Conservation (phyloP, 2,888 invertebrate genomes). For the Polymixis flavicincta region DNA sequence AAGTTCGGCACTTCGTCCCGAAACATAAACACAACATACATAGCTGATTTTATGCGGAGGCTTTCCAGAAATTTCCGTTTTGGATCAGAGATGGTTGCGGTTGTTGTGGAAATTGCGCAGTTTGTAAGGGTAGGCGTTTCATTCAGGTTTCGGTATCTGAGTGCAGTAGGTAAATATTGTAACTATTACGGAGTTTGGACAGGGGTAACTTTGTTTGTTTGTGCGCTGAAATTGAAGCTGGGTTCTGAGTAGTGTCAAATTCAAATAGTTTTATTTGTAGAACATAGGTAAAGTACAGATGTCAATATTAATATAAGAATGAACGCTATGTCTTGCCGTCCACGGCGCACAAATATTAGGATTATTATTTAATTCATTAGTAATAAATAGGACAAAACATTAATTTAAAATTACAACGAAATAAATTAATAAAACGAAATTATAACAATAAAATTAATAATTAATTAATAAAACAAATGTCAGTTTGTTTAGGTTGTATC, state of each 20-base stretch:
- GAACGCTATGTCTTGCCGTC: too few species aligned
- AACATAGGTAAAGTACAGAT: too few species aligned
- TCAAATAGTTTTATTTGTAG: too few species aligned
- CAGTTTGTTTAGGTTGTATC: not conserved
- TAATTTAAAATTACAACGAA: too few species aligned
- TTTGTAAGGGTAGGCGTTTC: conserved; percentile 40
- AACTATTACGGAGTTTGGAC: conserved; percentile 19
- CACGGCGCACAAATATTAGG: too few species aligned
- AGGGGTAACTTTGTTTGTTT: conserved; percentile 22
- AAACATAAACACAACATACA: conserved; percentile 42
- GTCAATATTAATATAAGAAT: too few species aligned
- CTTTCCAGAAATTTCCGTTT: conserved; percentile 10
- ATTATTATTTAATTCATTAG: too few species aligned
- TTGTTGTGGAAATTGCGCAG: conserved; percentile 10
- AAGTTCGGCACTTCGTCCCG: conserved; percentile 67
- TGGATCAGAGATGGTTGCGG: conserved; percentile 40
- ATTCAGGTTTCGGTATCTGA: conserved; percentile 44
- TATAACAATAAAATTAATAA: too few species aligned
- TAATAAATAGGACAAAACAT: too few species aligned
- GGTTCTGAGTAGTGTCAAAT: too few species aligned
- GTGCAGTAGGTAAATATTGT: conserved; percentile 52
- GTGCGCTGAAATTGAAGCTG: conserved; percentile 27
- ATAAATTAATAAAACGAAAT: too few species aligned
- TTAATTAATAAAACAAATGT: too few species aligned
- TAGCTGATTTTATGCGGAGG: conserved; percentile 10